Conservation (phyloP, 92 coral and sea anemone species). For the Parazoanthus swiftii region DNA sequence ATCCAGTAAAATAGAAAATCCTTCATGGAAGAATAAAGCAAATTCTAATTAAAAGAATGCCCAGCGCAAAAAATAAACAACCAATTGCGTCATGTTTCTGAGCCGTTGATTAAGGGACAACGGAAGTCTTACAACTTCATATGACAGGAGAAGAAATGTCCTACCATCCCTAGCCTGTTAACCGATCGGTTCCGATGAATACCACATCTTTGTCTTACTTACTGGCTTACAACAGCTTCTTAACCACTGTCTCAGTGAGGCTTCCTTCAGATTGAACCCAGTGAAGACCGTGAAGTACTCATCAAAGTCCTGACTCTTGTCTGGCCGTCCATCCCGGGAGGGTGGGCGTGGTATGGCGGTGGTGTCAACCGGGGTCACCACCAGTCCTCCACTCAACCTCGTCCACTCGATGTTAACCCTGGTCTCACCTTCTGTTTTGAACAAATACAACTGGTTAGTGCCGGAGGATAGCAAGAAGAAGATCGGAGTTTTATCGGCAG, state of each 20-base stretch:
- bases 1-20: background rate
- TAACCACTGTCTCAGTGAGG: conserved; percentile 69
- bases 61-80: background rate
- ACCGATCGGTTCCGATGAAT: background rate
- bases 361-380: conserved; percentile 57
- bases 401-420: conserved; percentile 62
- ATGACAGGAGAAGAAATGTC: too few relatives aligned
- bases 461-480: background rate
- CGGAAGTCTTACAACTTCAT: background rate
- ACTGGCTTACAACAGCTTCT: conserved; percentile 76
- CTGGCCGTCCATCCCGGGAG: conserved; percentile 54
- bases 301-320: conserved; percentile 53
- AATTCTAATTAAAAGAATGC: background rate
- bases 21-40: too few relatives aligned
- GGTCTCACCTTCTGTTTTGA: conserved; percentile 14
- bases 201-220: conserved; percentile 8
- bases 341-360: conserved; percentile 77
- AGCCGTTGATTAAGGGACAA: background rate
- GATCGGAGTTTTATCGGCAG: background rate
- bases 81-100: background rate
- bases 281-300: conserved; percentile 71
- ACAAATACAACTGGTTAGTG: background rate
- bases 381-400: conserved; percentile 64
- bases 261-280: conserved; percentile 72
- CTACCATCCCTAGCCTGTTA: too few relatives aligned